Percentiles rank a stretch among this genome's conserved stretches.
phyloP scores from a whole-genome alignment of 2,888 invertebrate species.

The Sphecodes monilicornis region DNA sequence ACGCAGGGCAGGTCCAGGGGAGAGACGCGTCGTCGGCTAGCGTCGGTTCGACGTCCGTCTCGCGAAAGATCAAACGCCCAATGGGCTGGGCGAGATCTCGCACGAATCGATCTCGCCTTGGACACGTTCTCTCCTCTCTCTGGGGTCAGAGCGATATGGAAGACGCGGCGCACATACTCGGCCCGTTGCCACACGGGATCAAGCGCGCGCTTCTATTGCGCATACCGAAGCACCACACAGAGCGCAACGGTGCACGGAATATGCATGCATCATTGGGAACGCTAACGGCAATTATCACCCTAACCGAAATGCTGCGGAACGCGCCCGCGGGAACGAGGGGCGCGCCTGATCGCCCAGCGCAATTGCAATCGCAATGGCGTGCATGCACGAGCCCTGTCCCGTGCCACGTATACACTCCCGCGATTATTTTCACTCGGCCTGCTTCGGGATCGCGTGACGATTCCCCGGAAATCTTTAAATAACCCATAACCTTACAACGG shows the following conservation, averaged over 20 bases:
- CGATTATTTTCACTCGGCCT: slow-evolving; percentile 55
- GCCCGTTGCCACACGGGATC: neutral
- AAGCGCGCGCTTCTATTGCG: slow-evolving; percentile 27
- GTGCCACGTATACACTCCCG: slow-evolving; percentile 51
- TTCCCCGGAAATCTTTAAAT: slow-evolving; percentile 58
- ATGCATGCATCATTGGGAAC: slow-evolving; percentile 58
- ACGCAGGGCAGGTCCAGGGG: neutral
- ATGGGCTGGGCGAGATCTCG: slow-evolving; percentile 27
- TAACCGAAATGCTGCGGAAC: slow-evolving; percentile 73
- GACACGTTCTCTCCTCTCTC: neutral
- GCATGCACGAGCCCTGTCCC: slow-evolving; percentile 67
- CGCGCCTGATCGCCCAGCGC: slow-evolving; percentile 1
- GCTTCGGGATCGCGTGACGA: slow-evolving; percentile 49
- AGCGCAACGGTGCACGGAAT: slow-evolving; percentile 6
- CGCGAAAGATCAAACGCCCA: slow-evolving; percentile 41
- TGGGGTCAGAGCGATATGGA: neutral
- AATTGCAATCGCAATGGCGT: slow-evolving; percentile 56
- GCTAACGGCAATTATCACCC: slow-evolving; percentile 80
- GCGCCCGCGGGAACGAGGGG: slow-evolving; percentile 33
- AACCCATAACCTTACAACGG: slow-evolving; percentile 46
- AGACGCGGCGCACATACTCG: slow-evolving; percentile 32
- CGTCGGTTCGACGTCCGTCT: slow-evolving; percentile 25
- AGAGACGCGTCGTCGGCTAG: neutral
- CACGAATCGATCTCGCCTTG: slow-evolving; percentile 42
- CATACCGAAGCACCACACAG: slow-evolving; percentile 34